Conservation (phyloP, 2,888 invertebrate genomes). For the Conistra vaccinii region DNA sequence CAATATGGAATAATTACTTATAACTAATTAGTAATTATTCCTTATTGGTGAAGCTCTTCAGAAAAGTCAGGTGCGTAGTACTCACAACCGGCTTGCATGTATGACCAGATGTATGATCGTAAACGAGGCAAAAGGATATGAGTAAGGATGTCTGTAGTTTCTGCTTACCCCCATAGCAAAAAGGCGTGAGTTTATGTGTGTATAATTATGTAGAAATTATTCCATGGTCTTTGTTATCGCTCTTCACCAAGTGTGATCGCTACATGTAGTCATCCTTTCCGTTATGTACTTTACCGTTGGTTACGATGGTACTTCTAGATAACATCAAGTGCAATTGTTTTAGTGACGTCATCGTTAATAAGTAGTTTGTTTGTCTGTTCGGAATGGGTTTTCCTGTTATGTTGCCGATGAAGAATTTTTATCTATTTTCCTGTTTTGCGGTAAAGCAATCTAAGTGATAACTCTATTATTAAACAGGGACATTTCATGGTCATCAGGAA, state of each 20-base stretch:
- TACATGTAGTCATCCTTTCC: not conserved
- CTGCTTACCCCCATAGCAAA: too few species aligned
- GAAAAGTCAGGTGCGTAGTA: not conserved
- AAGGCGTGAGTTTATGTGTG: too few species aligned
- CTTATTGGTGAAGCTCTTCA: not conserved
- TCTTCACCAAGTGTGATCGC: not conserved
- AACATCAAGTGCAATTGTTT: not conserved
- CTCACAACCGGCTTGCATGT: not conserved
- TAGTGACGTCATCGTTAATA: not conserved
- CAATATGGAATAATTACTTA: too few species aligned
- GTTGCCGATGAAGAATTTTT: slow-evolving; percentile 14
- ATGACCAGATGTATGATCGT: too few species aligned
- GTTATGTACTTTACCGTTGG: too few species aligned
- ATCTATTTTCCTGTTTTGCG: slow-evolving; percentile 8
- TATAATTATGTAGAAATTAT: not conserved
- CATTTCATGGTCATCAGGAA: not conserved
- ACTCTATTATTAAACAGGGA: not conserved
- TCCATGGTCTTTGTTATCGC: not conserved
- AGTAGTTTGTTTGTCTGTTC: slow-evolving; percentile 23
- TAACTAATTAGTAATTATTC: not conserved
- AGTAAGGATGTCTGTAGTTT: too few species aligned
- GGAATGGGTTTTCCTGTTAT: slow-evolving; percentile 27
- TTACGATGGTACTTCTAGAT: too few species aligned
- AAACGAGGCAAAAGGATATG: not conserved
- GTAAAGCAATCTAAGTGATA: not conserved